A percentile compares a stretch with the other conserved stretches of the same genome.
These are phyloP conservation scores for Poicephalus gulielmi DNA, from an alignment of 2,113 vertebrate genomes.

Conservation along the genomic window DNA sequence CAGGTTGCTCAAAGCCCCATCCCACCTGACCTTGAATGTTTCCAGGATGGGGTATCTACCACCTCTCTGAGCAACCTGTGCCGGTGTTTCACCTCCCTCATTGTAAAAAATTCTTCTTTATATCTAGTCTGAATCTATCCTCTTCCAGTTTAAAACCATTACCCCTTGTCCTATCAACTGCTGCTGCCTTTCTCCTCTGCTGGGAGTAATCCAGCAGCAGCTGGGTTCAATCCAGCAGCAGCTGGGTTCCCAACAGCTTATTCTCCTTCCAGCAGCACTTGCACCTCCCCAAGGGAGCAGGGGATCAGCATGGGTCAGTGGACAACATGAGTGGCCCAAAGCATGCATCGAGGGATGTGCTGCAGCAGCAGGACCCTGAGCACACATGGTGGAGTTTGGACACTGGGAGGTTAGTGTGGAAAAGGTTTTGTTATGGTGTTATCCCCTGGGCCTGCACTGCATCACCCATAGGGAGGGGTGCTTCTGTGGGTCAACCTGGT, in stretches of 20 bases:
- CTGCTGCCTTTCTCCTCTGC: background rate
- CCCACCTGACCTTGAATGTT: too few species aligned
- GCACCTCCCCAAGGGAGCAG: background rate
- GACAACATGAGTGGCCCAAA: too few species aligned
- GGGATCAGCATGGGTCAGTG: rapidly evolving
- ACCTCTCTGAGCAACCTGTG: background rate
- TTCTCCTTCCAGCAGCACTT: background rate
- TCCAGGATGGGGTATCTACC: background rate
- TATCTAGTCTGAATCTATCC: background rate
- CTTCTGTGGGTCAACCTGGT: background rate
- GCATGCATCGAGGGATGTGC: rapidly evolving
- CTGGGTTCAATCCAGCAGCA: background rate
- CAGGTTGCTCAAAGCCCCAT: background rate
- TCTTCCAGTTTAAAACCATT: background rate
- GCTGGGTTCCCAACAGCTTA: background rate
- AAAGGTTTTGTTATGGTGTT: background rate
- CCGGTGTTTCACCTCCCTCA: background rate
- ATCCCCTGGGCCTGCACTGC: background rate
- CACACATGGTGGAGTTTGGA: too few species aligned
- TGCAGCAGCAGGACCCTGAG: background rate
- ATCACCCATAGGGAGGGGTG: background rate
- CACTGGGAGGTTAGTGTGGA: too few species aligned
- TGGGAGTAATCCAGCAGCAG: background rate
- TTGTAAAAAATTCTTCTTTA: rapidly evolving
- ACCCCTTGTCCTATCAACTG: background rate